Percentiles rank a stretch among this genome's conserved stretches.
These are phyloP conservation scores for Merodon equestris DNA, from an alignment of 2,888 invertebrate genomes.

Conservation along the genomic window DNA sequence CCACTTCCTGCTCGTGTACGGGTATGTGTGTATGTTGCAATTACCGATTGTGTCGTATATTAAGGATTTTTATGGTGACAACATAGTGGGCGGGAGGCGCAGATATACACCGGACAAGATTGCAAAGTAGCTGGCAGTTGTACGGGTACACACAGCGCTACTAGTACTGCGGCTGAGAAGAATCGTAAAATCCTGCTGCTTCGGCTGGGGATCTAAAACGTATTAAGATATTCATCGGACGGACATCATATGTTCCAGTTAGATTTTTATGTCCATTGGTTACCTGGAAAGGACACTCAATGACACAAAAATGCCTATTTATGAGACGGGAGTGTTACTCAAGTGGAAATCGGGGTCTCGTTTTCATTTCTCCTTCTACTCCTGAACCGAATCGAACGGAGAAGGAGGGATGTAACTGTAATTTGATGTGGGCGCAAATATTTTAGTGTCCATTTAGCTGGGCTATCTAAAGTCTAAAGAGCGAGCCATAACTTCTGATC, in stretches of 20 bases:
- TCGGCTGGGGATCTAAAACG: conserved; percentile 65
- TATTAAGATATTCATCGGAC: conserved; percentile 68
- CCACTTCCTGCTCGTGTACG: background rate
- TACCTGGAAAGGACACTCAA: conserved; percentile 61
- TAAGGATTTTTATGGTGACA: conserved; percentile 66
- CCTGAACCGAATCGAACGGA: conserved; percentile 27
- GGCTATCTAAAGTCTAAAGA: conserved; percentile 75
- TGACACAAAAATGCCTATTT: conserved; percentile 69
- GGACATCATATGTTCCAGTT: conserved; percentile 68
- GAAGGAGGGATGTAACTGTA: conserved; percentile 31
- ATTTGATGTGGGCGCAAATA: conserved; percentile 72
- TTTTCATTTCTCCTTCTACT: conserved; percentile 6
- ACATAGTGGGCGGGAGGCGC: conserved; percentile 49
- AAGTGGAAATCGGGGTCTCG: conserved; percentile 38
- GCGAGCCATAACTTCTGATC: conserved; percentile 78
- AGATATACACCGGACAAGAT: background rate
- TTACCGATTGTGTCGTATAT: conserved; percentile 68
- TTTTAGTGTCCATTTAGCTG: conserved; percentile 77
- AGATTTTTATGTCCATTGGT: conserved; percentile 64
- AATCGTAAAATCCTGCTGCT: conserved; percentile 59
- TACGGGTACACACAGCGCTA: background rate
- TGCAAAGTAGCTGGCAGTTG: conserved; percentile 27
- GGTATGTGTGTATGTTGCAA: conserved; percentile 37
- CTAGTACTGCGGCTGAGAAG: conserved; percentile 43
- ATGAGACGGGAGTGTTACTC: conserved; percentile 57